A percentile compares a stretch with the other conserved stretches of the same genome.
These are phyloP conservation scores for Macquaria australasica DNA, from an alignment of 2,113 vertebrate species.

Conservation along the genomic window DNA sequence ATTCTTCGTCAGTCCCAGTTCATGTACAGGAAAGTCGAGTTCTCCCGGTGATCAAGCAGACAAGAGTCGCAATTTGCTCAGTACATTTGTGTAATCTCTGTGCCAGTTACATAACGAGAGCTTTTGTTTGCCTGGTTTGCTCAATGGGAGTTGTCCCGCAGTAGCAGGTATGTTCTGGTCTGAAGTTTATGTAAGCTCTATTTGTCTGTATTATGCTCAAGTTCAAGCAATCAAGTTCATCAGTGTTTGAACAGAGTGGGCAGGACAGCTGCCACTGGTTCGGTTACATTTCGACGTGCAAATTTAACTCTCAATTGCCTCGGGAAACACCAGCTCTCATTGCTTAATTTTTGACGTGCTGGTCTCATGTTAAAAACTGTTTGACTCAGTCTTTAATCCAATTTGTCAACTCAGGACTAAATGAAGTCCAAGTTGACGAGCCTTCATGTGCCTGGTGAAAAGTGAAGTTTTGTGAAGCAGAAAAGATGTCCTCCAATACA, in stretches of 20 bases:
- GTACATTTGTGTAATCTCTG: conserved; percentile 21
- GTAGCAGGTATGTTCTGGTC: conserved; percentile 46
- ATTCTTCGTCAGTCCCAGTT: not conserved
- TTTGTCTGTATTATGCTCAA: conserved; percentile 26
- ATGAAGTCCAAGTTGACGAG: not conserved
- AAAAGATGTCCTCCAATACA: not conserved
- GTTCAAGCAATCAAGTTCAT: conserved; percentile 32
- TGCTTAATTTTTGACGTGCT: not conserved
- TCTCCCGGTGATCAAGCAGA: not conserved
- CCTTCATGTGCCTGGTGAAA: not conserved
- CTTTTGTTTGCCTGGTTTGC: conserved; percentile 59
- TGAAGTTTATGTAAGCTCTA: conserved; percentile 58
- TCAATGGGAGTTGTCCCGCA: conserved; percentile 25
- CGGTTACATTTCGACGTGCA: not conserved
- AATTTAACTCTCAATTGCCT: not conserved
- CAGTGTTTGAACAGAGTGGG: conserved; percentile 38
- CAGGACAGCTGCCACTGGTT: not conserved
- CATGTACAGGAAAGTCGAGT: not conserved
- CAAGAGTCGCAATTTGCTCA: not conserved
- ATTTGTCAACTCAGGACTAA: not conserved
- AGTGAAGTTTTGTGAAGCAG: not conserved
- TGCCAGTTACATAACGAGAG: conserved; percentile 50
- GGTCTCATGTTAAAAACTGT: not conserved
- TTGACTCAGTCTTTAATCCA: not conserved
- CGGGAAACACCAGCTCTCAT: not conserved